Conservation (phyloP, 53 echinoderm and acorn worm genomes). For the Crossaster papposus region DNA sequence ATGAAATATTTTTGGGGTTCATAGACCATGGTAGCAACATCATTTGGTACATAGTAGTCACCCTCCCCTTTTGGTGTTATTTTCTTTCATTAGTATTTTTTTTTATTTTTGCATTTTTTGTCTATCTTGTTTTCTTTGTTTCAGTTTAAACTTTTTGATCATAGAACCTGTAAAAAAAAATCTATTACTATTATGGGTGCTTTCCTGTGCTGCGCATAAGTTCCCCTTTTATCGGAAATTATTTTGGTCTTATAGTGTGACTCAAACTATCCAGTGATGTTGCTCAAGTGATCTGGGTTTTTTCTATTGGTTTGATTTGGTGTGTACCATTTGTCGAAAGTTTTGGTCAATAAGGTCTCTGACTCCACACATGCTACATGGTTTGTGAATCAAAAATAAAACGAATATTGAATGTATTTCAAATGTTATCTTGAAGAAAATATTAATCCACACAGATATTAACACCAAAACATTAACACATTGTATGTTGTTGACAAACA, state of each 20-base stretch:
- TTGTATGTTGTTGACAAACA: background rate
- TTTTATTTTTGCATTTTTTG: constrained; percentile 2
- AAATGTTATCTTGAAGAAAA: background rate
- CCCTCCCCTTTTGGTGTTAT: constrained; percentile 29
- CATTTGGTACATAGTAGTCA: constrained; percentile 7
- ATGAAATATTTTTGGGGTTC: background rate
- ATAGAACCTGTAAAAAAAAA: background rate
- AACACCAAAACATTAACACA: constrained; percentile 37
- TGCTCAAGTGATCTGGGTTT: too few species aligned
- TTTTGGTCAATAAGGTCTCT: background rate
- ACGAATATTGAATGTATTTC: background rate
- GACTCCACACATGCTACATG: constrained; percentile 31
- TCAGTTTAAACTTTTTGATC: background rate
- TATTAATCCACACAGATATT: constrained; percentile 20
- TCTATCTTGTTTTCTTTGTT: background rate
- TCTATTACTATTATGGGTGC: constrained; percentile 14
- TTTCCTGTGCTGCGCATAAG: constrained; percentile 34
- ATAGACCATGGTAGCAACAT: constrained; percentile 17
- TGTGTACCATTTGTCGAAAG: background rate
- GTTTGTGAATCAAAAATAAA: constrained; percentile 48
- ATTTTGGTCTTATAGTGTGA: background rate
- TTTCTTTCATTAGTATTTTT: background rate
- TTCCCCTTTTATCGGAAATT: background rate
- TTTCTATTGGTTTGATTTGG: constrained; percentile 11
- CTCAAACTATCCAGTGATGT: background rate